These are phyloP conservation scores for Dugesia japonica DNA, from an alignment of 2,888 invertebrate species.

Conservation along the genomic window DNA sequence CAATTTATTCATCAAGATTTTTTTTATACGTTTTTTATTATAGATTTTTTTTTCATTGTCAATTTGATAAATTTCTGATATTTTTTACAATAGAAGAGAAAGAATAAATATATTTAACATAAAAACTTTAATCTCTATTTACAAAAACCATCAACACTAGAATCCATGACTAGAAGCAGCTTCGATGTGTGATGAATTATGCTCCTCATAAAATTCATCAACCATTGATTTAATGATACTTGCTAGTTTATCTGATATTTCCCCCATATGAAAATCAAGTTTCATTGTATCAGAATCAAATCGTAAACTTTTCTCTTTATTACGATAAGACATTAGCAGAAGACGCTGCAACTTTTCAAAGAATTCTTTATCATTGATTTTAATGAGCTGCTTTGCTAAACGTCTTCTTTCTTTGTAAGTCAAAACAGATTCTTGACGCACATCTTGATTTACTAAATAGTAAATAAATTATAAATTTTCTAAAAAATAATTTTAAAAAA, in stretches of 20 bases:
- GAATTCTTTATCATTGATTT: constrained; percentile 4
- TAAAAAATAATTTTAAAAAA: too few species aligned
- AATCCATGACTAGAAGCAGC: too few species aligned
- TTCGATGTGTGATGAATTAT: not conserved
- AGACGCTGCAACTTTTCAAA: not conserved
- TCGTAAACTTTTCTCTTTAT: not conserved
- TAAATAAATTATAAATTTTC: too few species aligned
- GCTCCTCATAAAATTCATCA: not conserved
- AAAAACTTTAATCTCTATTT: too few species aligned
- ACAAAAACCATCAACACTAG: too few species aligned
- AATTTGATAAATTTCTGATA: too few species aligned
- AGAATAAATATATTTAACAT: too few species aligned
- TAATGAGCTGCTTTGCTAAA: not conserved
- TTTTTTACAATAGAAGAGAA: too few species aligned
- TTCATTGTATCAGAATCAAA: constrained; percentile 3
- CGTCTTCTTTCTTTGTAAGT: not conserved
- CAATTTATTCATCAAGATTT: too few species aligned
- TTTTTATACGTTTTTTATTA: too few species aligned
- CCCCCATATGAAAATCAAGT: not conserved
- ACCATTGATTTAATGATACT: not conserved
- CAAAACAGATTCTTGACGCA: not conserved
- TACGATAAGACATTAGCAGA: not conserved
- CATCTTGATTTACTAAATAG: not conserved
- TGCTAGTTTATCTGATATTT: not conserved
- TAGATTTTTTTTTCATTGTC: too few species aligned